phyloP scores from a whole-genome alignment of 2,888 invertebrate species.

The Vesta saturnalis region DNA sequence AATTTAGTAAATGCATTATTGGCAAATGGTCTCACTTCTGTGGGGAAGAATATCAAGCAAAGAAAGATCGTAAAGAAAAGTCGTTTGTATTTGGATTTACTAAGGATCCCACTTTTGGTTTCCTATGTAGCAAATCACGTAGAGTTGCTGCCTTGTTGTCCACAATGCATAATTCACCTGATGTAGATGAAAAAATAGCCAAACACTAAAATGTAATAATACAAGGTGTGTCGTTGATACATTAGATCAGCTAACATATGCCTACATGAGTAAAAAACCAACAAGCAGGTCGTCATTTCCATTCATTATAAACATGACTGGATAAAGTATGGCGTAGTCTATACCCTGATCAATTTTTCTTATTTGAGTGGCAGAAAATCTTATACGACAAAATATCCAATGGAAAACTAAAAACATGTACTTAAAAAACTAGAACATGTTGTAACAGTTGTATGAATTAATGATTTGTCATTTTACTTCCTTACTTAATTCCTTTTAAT shows the following conservation, averaged over 20 bases:
- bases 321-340: not conserved
- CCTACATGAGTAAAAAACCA: not conserved
- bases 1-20: no score
- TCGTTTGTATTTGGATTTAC: constrained; percentile 2
- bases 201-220: not conserved
- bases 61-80: not conserved
- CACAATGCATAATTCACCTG: no score
- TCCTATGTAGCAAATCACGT: not conserved
- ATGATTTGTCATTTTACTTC: no score
- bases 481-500: no score
- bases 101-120: not conserved
- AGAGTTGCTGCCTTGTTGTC: not conserved
- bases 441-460: no score
- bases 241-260: no score
- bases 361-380: not conserved
- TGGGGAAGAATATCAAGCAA: not conserved
- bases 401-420: not conserved
- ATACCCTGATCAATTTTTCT: not conserved
- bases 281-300: not conserved
- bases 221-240: not conserved
- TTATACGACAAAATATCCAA: not conserved
- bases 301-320: not conserved
- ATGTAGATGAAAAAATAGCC: no score
- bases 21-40: no score
- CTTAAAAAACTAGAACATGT: no score